Conservation (phyloP, 2,888 invertebrate species). For the Neoaliturus tenellus region DNA sequence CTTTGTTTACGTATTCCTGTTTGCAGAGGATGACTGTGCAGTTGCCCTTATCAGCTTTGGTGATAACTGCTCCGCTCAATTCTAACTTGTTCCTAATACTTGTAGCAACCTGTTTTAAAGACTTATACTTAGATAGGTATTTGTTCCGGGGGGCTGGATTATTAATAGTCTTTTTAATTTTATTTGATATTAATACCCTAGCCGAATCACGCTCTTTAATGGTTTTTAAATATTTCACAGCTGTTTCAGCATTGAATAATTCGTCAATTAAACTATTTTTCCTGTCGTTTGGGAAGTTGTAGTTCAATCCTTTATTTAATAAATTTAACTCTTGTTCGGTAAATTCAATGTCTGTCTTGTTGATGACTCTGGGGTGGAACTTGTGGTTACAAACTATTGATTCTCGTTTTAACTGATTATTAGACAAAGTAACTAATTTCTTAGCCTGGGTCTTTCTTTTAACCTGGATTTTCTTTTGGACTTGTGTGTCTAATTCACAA, state of each 20-base stretch:
- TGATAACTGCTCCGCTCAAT: background rate
- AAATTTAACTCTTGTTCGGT: background rate
- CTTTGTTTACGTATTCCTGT: slow-evolving; percentile 8
- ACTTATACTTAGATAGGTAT: background rate
- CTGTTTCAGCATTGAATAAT: background rate
- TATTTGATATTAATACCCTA: background rate
- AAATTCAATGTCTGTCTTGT: background rate
- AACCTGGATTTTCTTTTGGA: too few relatives aligned
- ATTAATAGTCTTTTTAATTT: background rate
- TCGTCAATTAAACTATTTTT: background rate
- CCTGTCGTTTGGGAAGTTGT: background rate
- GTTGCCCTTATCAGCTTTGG: slow-evolving; percentile 17
- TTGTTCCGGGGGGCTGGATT: background rate
- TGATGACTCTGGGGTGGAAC: background rate
- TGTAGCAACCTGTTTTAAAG: background rate
- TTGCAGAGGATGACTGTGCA: background rate
- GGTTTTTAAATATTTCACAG: background rate
- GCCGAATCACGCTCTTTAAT: background rate
- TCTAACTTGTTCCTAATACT: background rate
- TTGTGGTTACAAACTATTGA: background rate
- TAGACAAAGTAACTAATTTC: too few relatives aligned
- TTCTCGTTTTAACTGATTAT: background rate
- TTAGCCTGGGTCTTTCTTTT: too few relatives aligned
- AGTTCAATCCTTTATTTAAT: slow-evolving; percentile 23
- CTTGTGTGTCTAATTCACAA: too few relatives aligned